Evolutionary conservation across 2,797 vertebrate genomes (phyloP), one percentile per base, ranked within the genome.

Genomic region (Capromys pilorides): DNA sequence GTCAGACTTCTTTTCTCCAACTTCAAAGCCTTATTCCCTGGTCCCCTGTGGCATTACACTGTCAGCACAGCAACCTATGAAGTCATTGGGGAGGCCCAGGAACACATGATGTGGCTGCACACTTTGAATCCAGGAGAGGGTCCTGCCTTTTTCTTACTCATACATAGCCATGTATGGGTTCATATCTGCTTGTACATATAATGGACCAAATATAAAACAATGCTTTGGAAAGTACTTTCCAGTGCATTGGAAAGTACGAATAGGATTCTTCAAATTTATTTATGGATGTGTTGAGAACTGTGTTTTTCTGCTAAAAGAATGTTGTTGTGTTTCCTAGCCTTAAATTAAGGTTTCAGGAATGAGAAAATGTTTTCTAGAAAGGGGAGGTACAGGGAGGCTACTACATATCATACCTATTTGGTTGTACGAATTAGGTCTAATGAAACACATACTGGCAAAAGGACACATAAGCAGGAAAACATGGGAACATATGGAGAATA

Each of bases 231-330:
- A n/a, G n/a, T n/a, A n/a, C n/a, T n/a, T n/a, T n/a, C n/a, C n/a
- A n/a, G 36, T 33, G 21, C 5, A 54, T 45, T 86, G 41, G 4
- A 59, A 90, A 90, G 61, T 64, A 91, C 41, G 22, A 5, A 11
- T 39, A 91, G 83, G 3, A n/a, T 26, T 51, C 21, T 54, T 81
- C 39, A 94, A 88, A 93, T 71, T 77, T 67, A 90, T 6, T 51
- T 86, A 78, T 67, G 51, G 19, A 39, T 91, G 45, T 86, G 54
- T 94, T 89, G 73, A 93, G 36, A 86, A 54, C 57, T 88, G 4
- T 8, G 62, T 79, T 88, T 95, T 49, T 95, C 71, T 85, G 21
- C 21, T 49, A 80, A 94, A 91, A 92, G 5, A 94, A 54, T 51
- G 5, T 75, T 59, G 80, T 28, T 84, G 87, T 93, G 39, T 87